Evolutionary conservation across 2,888 invertebrate species (phyloP), one percentile per base, ranked within the genome.

Genomic region (Allacma fusca): DNA sequence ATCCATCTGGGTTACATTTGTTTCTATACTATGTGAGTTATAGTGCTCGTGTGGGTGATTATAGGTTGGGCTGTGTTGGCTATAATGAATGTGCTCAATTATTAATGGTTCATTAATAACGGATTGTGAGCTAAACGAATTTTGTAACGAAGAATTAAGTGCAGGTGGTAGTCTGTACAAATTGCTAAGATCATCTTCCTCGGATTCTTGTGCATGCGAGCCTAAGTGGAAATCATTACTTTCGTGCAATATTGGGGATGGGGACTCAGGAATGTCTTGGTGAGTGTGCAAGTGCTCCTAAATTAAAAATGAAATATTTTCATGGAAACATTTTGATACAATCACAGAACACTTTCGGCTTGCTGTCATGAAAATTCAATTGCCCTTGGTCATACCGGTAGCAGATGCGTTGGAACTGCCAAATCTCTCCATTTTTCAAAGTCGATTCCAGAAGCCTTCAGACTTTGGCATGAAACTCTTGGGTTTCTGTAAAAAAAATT

Each of bases 381-480:
- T 34, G 16, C 19, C 50, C 5, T 50, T 50, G 16, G 50, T 50
- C 50, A 50, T 50, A 50, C 50, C 50, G 50, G 50, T 2, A n/a
- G 50, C n/a, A 16, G 50, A 19, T 50, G 40, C 9, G 23, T 12
- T 71, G 44, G 26, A 23, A 21, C 19, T 12, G 71, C n/a, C n/a
- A 80, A 24, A 65, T 87, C 87, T 80, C 84, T 85, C 87, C 87
- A 87, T 29, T 85, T 84, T 64, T 83, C 83, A 29, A 87, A 83
- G 79, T 87, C 86, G 34, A 87, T 84, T 43, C 84, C 80, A 5
- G 86, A 86, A 23, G 86, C 78, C 21, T 85, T 82, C 44, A 82
- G 81, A 79, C 86, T 86, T 76, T 85, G 85, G 80, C 88, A 88
- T 12, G 86, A 84, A 2, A 88, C 86, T 79, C 87, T 80, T 7